Evolutionary conservation across 1,140 invertebrate species (phyloP).

Genomic region (Ceratosolen fusciceps): DNA sequence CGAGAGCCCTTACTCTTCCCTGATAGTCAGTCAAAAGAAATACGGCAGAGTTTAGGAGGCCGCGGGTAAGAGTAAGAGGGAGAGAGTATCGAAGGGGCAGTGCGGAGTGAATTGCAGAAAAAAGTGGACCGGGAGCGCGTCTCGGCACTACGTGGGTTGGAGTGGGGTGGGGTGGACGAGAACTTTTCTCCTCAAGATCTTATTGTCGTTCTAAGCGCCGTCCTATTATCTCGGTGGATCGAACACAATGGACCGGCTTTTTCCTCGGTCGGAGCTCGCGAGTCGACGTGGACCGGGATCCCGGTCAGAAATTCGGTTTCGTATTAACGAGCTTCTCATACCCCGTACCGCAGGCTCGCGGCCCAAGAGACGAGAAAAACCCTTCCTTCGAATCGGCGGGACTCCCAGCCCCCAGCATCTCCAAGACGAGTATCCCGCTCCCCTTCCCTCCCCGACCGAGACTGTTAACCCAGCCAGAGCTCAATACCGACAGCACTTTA

Average conservation of each 20-base stretch:
- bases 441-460: too few relatives aligned
- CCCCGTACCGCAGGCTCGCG: not conserved
- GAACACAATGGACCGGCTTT: slow-evolving; percentile 34
- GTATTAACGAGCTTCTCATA: slow-evolving; percentile 49
- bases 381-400: not conserved
- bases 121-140: slow-evolving; percentile 21
- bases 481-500: slow-evolving; percentile 34
- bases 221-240: slow-evolving; percentile 4
- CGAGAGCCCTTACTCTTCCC: not conserved
- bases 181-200: slow-evolving; percentile 49
- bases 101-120: slow-evolving; percentile 50
- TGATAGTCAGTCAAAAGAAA: not conserved
- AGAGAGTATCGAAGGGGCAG: slow-evolving; percentile 6
- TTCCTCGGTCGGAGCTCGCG: slow-evolving; percentile 13
- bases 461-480: slow-evolving; percentile 24
- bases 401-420: not conserved
- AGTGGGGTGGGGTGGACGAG: slow-evolving; percentile 36
- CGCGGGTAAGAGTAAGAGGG: too few relatives aligned
- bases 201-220: slow-evolving; percentile 51
- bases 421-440: slow-evolving; percentile 16
- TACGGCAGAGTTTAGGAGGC: not conserved
- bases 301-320: slow-evolving; percentile 34
- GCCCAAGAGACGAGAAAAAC: not conserved
- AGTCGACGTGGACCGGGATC: not conserved
- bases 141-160: not conserved